Evolutionary conservation across 2,113 vertebrate genomes (phyloP).

Genomic region (Anser cygnoides): DNA sequence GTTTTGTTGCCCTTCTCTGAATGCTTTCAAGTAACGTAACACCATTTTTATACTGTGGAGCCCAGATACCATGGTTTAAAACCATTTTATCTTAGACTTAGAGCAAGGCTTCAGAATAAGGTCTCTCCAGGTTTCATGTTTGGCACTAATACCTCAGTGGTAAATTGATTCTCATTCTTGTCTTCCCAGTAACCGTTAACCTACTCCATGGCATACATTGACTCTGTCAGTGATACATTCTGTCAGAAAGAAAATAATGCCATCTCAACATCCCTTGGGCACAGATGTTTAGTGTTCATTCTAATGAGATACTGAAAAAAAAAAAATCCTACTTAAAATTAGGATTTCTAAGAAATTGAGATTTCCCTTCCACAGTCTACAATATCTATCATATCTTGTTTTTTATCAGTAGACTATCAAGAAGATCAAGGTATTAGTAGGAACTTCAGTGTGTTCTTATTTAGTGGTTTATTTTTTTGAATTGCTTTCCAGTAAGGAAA

Average conservation of each 20-base stretch:
- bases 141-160: not conserved
- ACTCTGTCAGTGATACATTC: not conserved
- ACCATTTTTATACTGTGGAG: not conserved
- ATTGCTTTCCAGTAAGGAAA: not conserved
- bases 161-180: not conserved
- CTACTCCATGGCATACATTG: not conserved
- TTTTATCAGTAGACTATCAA: not conserved
- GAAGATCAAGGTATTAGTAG: not conserved
- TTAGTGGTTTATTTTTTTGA: not conserved
- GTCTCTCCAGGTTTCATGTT: not conserved
- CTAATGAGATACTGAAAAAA: not conserved
- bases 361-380: rapidly evolving
- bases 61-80: not conserved
- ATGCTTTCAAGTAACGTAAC: not conserved
- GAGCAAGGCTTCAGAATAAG: not conserved
- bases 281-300: not conserved
- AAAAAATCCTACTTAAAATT: not conserved
- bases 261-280: not conserved
- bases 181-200: not conserved
- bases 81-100: not conserved
- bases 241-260: not conserved
- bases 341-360: not conserved
- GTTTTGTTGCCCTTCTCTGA: not conserved
- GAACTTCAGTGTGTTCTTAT: not conserved
- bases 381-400: rapidly evolving